phyloP scores from a whole-genome alignment of 2,113 vertebrate species.

The Siniperca chuatsi region DNA sequence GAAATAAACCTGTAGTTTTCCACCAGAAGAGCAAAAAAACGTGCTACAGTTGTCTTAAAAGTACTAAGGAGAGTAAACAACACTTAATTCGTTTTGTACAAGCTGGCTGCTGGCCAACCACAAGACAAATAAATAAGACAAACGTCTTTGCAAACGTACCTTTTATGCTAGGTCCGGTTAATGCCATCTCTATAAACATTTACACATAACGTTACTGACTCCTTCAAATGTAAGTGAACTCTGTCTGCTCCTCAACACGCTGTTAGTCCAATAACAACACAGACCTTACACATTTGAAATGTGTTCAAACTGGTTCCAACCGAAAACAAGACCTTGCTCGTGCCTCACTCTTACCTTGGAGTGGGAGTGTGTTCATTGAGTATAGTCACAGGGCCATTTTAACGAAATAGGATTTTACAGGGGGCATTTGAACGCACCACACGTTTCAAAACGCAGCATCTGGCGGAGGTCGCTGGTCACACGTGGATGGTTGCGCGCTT shows the following conservation, averaged over 20 bases:
- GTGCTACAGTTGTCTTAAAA: background rate
- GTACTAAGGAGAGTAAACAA: background rate
- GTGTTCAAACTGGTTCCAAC: background rate
- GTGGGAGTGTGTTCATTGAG: background rate
- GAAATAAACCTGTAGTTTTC: background rate
- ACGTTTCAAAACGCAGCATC: slow-evolving; percentile 44
- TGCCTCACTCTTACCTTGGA: too few species aligned
- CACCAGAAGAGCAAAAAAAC: background rate
- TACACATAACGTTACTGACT: background rate
- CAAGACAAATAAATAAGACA: background rate
- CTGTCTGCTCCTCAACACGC: background rate
- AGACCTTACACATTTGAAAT: background rate
- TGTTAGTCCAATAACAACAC: background rate
- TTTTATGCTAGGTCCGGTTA: background rate
- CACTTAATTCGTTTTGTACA: background rate
- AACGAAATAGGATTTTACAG: background rate
- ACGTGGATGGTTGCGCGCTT: slow-evolving; percentile 14
- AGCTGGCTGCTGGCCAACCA: background rate
- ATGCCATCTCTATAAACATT: background rate
- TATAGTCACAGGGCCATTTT: background rate
- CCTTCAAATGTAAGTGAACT: background rate
- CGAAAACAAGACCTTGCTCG: background rate
- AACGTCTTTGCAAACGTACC: background rate
- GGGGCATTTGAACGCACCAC: slow-evolving; percentile 33
- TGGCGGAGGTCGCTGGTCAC: slow-evolving; percentile 31